Conservation (phyloP, 2,888 invertebrate genomes). For the Podotricha telesiphe region DNA sequence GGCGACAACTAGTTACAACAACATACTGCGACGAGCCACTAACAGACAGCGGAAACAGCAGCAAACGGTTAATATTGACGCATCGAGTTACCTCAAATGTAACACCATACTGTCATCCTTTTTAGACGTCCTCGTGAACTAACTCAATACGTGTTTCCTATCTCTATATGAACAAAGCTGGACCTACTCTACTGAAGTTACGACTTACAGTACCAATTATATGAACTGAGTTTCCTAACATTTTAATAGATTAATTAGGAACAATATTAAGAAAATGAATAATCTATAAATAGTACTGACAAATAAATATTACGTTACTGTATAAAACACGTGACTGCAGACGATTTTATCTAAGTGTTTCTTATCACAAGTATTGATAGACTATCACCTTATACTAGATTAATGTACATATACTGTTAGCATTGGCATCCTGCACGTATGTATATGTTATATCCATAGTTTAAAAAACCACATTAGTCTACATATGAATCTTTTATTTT, state of each 20-base stretch:
- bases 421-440: background rate
- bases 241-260: too few species aligned
- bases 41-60: constrained; percentile 11
- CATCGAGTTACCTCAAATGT: constrained; percentile 37
- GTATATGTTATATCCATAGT: too few species aligned
- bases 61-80: constrained; percentile 23
- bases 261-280: background rate
- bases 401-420: background rate
- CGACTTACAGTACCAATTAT: too few species aligned
- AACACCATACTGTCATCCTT: constrained; percentile 41
- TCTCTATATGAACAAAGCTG: background rate
- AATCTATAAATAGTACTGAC: background rate
- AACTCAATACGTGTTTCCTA: constrained; percentile 23
- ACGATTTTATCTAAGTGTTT: constrained; percentile 14
- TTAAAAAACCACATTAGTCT: too few species aligned
- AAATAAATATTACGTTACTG: constrained; percentile 3
- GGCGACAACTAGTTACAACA: background rate
- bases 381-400: background rate
- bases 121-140: constrained; percentile 24
- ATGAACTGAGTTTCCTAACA: too few species aligned
- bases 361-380: constrained; percentile 22
- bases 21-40: background rate
- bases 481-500: too few species aligned
- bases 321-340: constrained; percentile 12
- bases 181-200: background rate